Conservation (phyloP, 2,888 invertebrate species). For the Antitype chi region DNA sequence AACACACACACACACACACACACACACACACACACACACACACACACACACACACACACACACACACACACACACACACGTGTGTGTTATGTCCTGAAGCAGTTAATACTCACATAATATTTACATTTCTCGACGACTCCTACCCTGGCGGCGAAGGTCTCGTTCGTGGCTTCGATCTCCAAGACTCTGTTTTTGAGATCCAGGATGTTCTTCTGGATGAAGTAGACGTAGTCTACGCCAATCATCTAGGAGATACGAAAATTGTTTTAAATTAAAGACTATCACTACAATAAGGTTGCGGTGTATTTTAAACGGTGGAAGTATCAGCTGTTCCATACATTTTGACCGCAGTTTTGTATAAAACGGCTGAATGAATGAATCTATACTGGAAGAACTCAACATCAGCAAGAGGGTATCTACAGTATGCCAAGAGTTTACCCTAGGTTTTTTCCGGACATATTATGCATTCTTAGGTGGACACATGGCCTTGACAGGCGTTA, state of each 20-base stretch:
- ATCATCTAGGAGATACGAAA: constrained; percentile 92
- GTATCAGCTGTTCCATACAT: neutral
- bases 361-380: neutral
- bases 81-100: too few species aligned
- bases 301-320: neutral
- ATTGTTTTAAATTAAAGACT: neutral
- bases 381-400: neutral
- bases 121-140: constrained; percentile 96
- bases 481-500: neutral
- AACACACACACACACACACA: too few species aligned
- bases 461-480: neutral
- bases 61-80: too few species aligned
- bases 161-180: constrained; percentile 97
- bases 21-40: too few species aligned
- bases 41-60: too few species aligned
- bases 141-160: constrained; percentile 96
- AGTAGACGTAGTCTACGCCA: constrained; percentile 97
- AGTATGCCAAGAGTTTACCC: neutral
- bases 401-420: neutral
- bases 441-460: neutral
- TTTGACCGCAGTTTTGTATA: too few species aligned
- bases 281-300: neutral
- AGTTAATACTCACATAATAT: constrained; percentile 93
- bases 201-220: constrained; percentile 97
- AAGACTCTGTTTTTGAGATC: constrained; percentile 94